Base-by-base conservation (phyloP, 2,113 vertebrate genomes). In the Apistogramma diplotaenia region DNA sequence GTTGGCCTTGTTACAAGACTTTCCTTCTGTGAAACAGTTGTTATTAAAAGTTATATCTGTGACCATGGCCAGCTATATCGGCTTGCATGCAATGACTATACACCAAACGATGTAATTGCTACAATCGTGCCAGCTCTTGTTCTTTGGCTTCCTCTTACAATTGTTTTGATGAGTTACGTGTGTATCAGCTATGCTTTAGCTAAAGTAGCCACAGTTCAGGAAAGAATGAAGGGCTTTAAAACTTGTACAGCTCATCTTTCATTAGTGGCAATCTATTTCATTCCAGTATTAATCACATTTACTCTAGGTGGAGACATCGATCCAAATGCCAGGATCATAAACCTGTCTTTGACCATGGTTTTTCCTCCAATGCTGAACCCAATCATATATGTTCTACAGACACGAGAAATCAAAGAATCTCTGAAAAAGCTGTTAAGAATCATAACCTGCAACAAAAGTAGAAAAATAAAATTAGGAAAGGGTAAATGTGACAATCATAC, bases 11-110 rank as follows among this genome's bases (percentile, higher is more conserved):
- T 95, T 1, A 94, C 77, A 0, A 78, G 67, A 54, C 56, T 81
- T 11, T 33, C 79, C 6, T 94, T 91, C 76, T 94, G 93, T 84
- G 90, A 94, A 81, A 90, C 92, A 35, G 83, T 90, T 49, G 82
- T n/a, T n/a, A n/a, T n/a, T n/a, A n/a, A n/a, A n/a, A n/a, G n/a
- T n/a, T n/a, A n/a, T n/a, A n/a, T n/a, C 16, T 79, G 78, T 51
- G 78, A 79, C 19, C 55, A 79, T 37, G 65, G 65, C 2, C 55
- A 25, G 6, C 59, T 79, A 1, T 79, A 19, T 5, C n/a, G 11
- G 9, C 55, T 79, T 43, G 40, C 40, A 43, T 78, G 76, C 15
- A 78, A 78, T 35, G 77, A 79, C 10, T 33, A 2, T 35, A 49
- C 27, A 59, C 65, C 77, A 1, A 71, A 2, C 19, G 0, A 8